phyloP scores from a whole-genome alignment of 2,113 vertebrate species.

The Danio rerio region GRCz12tu NC_133179.1:5387501-5388000 shows the following conservation, averaged over 20 bases:
- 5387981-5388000: not conserved
- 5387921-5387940: conserved; percentile 1
- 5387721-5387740: conserved; percentile 29
- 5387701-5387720: conserved; percentile 22
- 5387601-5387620: not conserved
- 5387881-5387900: not conserved
- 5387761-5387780: not conserved
- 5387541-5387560: not conserved
- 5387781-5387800: not conserved
- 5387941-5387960: not conserved
- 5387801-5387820: not conserved
- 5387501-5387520: too few species aligned
- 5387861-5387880: not conserved
- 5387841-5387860: not conserved
- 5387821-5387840: not conserved
- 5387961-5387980: conserved; percentile 8
- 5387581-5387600: not conserved
- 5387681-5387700: conserved; percentile 13
- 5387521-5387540: too few species aligned
- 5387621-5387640: not conserved
- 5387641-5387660: not conserved
- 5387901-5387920: not conserved
- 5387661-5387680: not conserved
- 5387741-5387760: not conserved
- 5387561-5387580: not conserved